phyloP scores from a whole-genome alignment of 2,888 invertebrate species.

The Eupsilia transversa region DNA sequence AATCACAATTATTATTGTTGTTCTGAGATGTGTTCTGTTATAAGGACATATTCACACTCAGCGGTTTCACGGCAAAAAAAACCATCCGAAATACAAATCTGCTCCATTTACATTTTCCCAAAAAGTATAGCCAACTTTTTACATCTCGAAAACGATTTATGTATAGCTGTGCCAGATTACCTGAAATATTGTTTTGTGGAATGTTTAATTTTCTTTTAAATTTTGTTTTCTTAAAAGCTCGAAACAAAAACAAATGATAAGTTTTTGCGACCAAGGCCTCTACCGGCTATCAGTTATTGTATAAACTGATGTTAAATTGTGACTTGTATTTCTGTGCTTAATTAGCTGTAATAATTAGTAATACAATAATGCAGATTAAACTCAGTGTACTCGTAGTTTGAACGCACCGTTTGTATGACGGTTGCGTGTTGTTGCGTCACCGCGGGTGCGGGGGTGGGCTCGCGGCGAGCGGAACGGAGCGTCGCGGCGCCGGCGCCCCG shows the following conservation, averaged over 20 bases:
- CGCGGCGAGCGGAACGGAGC: constrained; percentile 42
- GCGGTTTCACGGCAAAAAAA: not conserved
- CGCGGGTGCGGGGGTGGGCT: constrained; percentile 59
- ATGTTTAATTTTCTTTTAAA: constrained; percentile 32
- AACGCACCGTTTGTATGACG: constrained; percentile 58
- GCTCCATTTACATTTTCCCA: constrained; percentile 38
- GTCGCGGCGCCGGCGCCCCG: constrained; percentile 65
- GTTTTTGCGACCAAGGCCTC: constrained; percentile 44
- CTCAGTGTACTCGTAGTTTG: constrained; percentile 22
- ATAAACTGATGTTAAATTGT: constrained; percentile 29
- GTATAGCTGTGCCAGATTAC: constrained; percentile 41
- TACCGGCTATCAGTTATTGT: constrained; percentile 25
- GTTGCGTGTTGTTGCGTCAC: constrained; percentile 77
- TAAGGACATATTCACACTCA: constrained; percentile 46
- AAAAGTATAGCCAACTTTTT: constrained; percentile 45
- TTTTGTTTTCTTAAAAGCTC: constrained; percentile 34
- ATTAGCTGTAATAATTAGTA: constrained; percentile 25
- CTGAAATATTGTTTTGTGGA: constrained; percentile 36
- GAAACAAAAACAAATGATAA: constrained; percentile 46
- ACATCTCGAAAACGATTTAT: constrained; percentile 30
- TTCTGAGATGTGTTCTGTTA: constrained; percentile 52
- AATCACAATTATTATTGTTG: constrained; percentile 64
- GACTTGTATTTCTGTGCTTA: constrained; percentile 6
- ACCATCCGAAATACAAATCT: constrained; percentile 29
- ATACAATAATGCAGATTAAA: constrained; percentile 7